Base-by-base conservation (phyloP, 2,888 invertebrate species). In the Sesamia inferens region DNA sequence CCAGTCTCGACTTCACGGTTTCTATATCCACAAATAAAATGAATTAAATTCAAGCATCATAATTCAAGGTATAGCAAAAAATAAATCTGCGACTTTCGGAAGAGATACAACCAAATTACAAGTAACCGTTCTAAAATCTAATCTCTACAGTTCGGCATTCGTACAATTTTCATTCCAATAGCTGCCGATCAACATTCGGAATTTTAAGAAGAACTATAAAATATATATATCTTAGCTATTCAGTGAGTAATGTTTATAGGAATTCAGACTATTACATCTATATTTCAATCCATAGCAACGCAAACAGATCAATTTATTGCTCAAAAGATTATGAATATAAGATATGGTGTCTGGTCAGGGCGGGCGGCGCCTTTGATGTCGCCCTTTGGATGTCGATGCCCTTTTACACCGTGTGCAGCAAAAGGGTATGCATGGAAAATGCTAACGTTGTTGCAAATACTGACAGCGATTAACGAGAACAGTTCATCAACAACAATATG, bases 361-460 rank as follows among this genome's bases (percentile, higher is more conserved):
- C 85, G 84, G 84, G 88, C 88, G 88, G 88, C 74, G 82, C 75
- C 85, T 91, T 90, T 89, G 86, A 87, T 82, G 83, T 66, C 77
- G 81, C 86, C 88, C 88, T 88, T 86, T 78, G 68, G 81, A 84
- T 85, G 89, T 81, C 88, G 76, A 87, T 78, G 88, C 85, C 89
- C 90, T 89, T 88, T 87, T 78, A 74, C 79, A 73, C 72, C 59
- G 79, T 80, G 75, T 79, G 76, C 78, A 79, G 74, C 69, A 54
- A 72, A 81, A 85, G 76, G 78, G 73, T 81, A 71, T 67, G 42
- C 68, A 64, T 19, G 61, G 63, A 73, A 74, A 69, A 69, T 67
- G 19, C 55, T 62, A 63, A 74, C 42, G 62, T 78, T 54, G 77
- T 76, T 83, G 71, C 73, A 81, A 83, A 81, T 76, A 54, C 68